These are phyloP conservation scores for Myxocyprinus asiaticus DNA, from an alignment of 2,113 vertebrate species.

Conservation along the genomic window DNA sequence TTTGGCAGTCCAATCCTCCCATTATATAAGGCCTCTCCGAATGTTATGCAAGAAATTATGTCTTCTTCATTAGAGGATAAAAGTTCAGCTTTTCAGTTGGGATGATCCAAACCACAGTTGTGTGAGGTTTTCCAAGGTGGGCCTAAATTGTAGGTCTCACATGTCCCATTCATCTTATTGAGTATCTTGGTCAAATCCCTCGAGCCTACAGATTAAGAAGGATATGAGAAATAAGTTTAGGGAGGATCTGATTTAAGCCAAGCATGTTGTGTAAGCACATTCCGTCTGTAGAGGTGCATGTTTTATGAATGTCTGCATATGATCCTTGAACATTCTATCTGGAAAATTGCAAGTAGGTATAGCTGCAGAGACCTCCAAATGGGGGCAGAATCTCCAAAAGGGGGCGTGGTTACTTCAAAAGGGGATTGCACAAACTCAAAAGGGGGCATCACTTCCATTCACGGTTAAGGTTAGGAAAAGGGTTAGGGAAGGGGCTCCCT, in stretches of 20 bases:
- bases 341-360: too few relatives aligned
- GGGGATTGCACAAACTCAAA: too few relatives aligned
- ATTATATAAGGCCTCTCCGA: conserved; percentile 32
- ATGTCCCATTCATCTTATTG: conserved; percentile 60
- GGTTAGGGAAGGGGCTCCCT: too few relatives aligned
- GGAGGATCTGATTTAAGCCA: conserved; percentile 52
- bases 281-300: background rate
- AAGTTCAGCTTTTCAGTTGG: conserved; percentile 28
- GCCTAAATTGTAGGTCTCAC: conserved; percentile 55
- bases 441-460: too few relatives aligned
- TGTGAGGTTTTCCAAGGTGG: conserved; percentile 61
- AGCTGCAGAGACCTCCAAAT: too few relatives aligned
- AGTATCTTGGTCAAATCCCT: conserved; percentile 58
- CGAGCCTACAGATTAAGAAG: conserved; percentile 58
- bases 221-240: conserved; percentile 55
- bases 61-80: conserved; percentile 27
- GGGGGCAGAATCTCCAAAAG: too few relatives aligned
- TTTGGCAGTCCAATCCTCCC: conserved; percentile 14
- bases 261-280: conserved; percentile 24
- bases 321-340: background rate
- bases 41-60: conserved; percentile 22
- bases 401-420: too few relatives aligned
- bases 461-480: too few relatives aligned
- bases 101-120: conserved; percentile 41
- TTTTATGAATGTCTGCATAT: background rate